A percentile compares a stretch with the other conserved stretches of the same genome.
These are phyloP conservation scores for Dynastes maya DNA, from an alignment of 2,888 invertebrate genomes.

Conservation along the genomic window DNA sequence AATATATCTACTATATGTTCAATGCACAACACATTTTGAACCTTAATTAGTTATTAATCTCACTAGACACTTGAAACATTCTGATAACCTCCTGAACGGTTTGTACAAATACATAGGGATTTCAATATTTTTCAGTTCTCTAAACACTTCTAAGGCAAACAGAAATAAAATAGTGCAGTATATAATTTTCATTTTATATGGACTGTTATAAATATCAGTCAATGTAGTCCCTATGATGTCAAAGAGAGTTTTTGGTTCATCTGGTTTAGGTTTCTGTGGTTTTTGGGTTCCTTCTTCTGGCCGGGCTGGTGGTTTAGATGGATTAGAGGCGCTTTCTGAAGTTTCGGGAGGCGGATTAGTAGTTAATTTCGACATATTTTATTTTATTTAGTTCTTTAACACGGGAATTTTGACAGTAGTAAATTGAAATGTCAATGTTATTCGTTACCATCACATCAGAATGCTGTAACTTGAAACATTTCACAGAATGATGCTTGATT, in stretches of 20 bases:
- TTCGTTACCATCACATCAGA: neutral
- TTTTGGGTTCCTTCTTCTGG: neutral
- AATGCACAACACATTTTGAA: too few species aligned
- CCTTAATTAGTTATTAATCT: slow-evolving; percentile 20
- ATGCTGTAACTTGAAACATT: neutral
- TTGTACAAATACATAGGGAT: slow-evolving; percentile 56
- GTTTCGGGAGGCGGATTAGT: neutral
- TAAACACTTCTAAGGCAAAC: slow-evolving; percentile 58
- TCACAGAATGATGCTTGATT: too few species aligned
- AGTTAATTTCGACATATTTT: neutral
- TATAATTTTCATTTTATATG: slow-evolving; percentile 54
- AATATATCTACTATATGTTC: too few species aligned
- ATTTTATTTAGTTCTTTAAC: too few species aligned
- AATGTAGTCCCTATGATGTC: slow-evolving; percentile 8
- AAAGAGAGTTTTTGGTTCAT: neutral
- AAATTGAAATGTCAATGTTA: too few species aligned
- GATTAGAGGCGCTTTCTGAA: neutral
- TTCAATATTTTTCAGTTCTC: slow-evolving; percentile 56
- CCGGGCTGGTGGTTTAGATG: neutral
- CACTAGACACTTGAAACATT: slow-evolving; percentile 34
- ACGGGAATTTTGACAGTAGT: too few species aligned
- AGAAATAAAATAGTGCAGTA: slow-evolving; percentile 56
- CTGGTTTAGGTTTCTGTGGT: slow-evolving; percentile 14
- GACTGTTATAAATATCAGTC: slow-evolving; percentile 52
- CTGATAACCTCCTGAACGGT: slow-evolving; percentile 52